Percentiles rank a stretch among this genome's conserved stretches.
Conservation (phyloP, 1,140 invertebrate genomes). For the Augochlora pura region DNA sequence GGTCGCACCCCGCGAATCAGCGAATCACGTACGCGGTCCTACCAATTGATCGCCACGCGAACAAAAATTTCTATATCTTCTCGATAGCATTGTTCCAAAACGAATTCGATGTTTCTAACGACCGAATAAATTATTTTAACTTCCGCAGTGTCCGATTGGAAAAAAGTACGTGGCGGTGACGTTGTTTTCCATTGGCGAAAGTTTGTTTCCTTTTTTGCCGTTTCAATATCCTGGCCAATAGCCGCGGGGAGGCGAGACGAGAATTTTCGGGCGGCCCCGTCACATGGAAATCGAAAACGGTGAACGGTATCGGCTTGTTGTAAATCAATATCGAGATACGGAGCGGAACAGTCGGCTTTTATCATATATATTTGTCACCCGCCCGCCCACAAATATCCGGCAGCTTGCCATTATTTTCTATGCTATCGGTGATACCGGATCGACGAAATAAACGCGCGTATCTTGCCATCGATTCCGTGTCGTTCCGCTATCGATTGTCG, state of each 20-base stretch:
- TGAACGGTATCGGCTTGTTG: slow-evolving; percentile 49
- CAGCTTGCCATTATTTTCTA: slow-evolving; percentile 61
- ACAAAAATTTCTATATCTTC: too few relatives aligned
- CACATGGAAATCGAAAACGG: slow-evolving; percentile 48
- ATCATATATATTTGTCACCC: slow-evolving; percentile 63
- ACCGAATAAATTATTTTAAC: too few relatives aligned
- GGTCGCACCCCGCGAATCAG: too few relatives aligned
- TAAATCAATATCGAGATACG: slow-evolving; percentile 63
- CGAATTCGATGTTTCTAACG: too few relatives aligned
- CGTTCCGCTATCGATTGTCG: neutral
- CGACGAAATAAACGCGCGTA: slow-evolving; percentile 49
- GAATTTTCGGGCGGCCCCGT: slow-evolving; percentile 26
- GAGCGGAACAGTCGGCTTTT: slow-evolving; percentile 52
- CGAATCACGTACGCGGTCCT: too few relatives aligned
- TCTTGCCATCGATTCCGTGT: slow-evolving; percentile 15
- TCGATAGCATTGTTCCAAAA: too few relatives aligned
- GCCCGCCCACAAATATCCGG: slow-evolving; percentile 61
- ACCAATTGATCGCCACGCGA: too few relatives aligned
- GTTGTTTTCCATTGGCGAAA: too few relatives aligned
- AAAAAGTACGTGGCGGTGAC: too few relatives aligned
- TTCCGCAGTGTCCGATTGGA: too few relatives aligned
- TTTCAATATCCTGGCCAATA: slow-evolving; percentile 20
- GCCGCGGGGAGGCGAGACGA: slow-evolving; percentile 15
- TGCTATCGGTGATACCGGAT: slow-evolving; percentile 39
- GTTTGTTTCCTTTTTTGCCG: neutral